Base-by-base conservation (phyloP, 2,113 vertebrate genomes). In the Gorsachius goisagi region DNA sequence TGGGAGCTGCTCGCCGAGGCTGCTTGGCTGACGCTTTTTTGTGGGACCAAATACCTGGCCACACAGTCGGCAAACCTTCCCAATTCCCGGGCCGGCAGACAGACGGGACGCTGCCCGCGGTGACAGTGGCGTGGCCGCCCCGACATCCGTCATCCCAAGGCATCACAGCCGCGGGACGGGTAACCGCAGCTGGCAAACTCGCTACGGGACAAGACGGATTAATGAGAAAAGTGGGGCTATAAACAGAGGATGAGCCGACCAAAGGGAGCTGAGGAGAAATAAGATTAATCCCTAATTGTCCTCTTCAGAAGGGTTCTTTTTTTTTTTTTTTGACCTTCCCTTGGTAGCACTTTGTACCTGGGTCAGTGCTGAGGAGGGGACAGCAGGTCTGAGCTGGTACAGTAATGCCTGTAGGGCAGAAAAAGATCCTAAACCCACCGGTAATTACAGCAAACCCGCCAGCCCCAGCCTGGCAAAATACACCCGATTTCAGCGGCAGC, bases 391-490 rank as follows among this genome's bases (percentile, higher is more conserved):
- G 28, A 55, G 33, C 49, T 5, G 6, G 27, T 16, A 49, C 27
- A 12, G 1, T 7, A 50, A 41, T 1, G 1, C 35, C n/a, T 7
- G 3, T 2, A 17, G 18, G 28, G 41, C 28, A 12, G 14, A 4
- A 47, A 39, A 33, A 12, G 33, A 32, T 37, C 21, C 49, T 8
- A 47, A 64, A 27, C 18, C n/a, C 50, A 18, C 71, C 6, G 3
- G 8, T 37, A 33, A 33, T 2, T 4, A 33, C 27, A 47, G n/a
- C 21, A 55, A 55, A 32, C 26, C 49, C 33, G 2, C 59, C 1
- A 27, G 24, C 12, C 47, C 30, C 56, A 50, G 64, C n/a, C 37
- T 47, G 17, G 32, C 14, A 9, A 21, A 26, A 27, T 1, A n/a
- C 4, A 6, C 37, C 18, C 3, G 39, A 9, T 35, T 33, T 19